Base-by-base conservation (phyloP, 2,113 vertebrate genomes). In the Poeciliopsis prolifica region DNA sequence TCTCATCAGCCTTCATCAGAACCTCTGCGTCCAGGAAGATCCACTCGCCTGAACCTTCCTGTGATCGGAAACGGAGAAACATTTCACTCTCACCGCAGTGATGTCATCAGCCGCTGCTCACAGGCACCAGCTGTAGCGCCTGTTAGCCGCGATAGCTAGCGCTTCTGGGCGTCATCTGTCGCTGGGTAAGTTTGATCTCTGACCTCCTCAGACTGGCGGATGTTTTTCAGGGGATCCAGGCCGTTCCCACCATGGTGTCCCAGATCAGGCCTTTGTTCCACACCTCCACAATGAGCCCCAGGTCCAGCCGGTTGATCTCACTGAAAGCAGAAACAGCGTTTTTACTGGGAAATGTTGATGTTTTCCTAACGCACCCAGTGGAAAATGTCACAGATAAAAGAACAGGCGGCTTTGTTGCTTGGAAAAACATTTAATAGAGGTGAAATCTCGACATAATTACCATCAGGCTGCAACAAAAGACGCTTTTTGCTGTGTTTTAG, bases 211-310 rank as follows among this genome's bases (percentile, higher is more conserved):
- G 97, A 97, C 33, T 98, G 97, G 28, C 93, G 94, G 91, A 99
- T 93, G 58, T 93, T 94, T 85, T 95, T 95, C 70, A 99, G 91
- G 35, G 97, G 72, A 99, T 97, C 97, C 97, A 99, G 62, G 96
- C 88, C 0, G 96, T 98, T 29, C 98, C 98, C 86, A 99, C 94
- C 95, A 99, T 95, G 5, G 98, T 98, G 93, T 99, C 98, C 98
- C 98, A 99, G 88, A 99, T 99, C 68, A 99, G 95, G 24, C 98
- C 98, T 93, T 99, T 99, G 95, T 99, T 98, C 98, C 98, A 99
- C 37, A 99, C 97, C 86, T 99, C 98, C 73, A 99, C 96, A 62
- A 97, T 97, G n/a, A 99, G 94, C 63, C 98, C 97, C 26, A 99
- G 94, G 90, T 99, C 98, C 93, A 98, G 89, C 7, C 93, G 96